Conservation (phyloP, 2,113 vertebrate genomes). For the Microcebus tavaratra region DNA sequence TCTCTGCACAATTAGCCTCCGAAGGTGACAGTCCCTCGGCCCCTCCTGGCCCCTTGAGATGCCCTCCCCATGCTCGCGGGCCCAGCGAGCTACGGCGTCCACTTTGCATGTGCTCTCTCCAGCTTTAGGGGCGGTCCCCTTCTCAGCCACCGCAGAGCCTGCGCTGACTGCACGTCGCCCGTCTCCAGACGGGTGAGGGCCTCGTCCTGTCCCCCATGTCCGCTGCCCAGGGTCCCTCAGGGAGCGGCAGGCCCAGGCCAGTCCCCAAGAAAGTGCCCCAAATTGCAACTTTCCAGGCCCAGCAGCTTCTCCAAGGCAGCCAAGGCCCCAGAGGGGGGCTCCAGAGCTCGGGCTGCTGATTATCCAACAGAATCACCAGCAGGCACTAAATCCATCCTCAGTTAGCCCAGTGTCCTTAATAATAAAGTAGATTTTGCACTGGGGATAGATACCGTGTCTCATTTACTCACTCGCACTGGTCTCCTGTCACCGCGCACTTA, state of each 20-base stretch:
- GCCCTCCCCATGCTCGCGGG: background rate
- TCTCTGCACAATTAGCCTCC: slow-evolving; percentile 70
- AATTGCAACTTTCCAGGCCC: background rate
- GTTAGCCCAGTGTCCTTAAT: slow-evolving; percentile 84
- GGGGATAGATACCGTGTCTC: slow-evolving; percentile 84
- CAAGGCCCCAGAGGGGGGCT: background rate
- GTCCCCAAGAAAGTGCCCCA: background rate
- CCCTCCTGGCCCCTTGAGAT: background rate
- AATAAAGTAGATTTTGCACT: slow-evolving; percentile 86
- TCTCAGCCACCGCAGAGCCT: background rate
- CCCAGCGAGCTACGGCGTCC: background rate
- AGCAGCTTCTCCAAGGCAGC: background rate
- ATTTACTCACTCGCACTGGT: slow-evolving; percentile 80
- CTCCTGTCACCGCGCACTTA: slow-evolving; percentile 82
- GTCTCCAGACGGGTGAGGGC: background rate
- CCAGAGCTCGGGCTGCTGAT: slow-evolving; percentile 70
- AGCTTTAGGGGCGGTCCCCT: background rate
- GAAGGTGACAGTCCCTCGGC: background rate
- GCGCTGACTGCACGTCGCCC: background rate
- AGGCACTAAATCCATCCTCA: slow-evolving; percentile 83
- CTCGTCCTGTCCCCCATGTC: fast-evolving
- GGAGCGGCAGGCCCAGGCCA: background rate
- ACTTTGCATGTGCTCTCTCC: background rate
- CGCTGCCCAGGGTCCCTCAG: too few species aligned
- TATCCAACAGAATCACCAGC: slow-evolving; percentile 81